Percentiles rank a stretch among this genome's conserved stretches.
phyloP scores from a whole-genome alignment of 92 coral and sea anemone species.

The Siderastrea radians region DNA sequence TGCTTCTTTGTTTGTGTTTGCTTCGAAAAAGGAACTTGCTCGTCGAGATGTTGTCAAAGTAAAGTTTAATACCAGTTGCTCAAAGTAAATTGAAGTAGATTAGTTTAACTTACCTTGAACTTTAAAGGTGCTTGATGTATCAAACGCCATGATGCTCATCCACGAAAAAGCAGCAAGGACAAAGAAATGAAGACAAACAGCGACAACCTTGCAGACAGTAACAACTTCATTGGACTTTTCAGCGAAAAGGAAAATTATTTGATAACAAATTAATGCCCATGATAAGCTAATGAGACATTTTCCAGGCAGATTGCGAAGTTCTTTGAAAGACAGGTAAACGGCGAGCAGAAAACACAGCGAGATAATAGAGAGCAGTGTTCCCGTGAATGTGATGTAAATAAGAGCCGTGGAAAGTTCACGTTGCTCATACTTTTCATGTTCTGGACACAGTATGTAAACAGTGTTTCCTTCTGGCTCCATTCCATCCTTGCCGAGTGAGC shows the following conservation, averaged over 20 bases:
- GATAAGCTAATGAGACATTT: slow-evolving; percentile 36
- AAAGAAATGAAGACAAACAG: slow-evolving; percentile 68
- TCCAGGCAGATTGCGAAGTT: slow-evolving; percentile 40
- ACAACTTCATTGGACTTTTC: slow-evolving; percentile 14
- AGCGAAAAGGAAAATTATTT: background rate
- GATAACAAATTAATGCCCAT: slow-evolving; percentile 26
- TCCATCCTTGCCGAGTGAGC: no score
- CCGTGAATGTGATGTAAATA: slow-evolving; percentile 11
- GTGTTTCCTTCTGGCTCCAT: background rate
- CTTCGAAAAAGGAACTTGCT: no score
- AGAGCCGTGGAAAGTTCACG: background rate
- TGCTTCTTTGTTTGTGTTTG: no score
- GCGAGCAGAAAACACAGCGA: slow-evolving; percentile 17
- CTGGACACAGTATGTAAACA: slow-evolving; percentile 22
- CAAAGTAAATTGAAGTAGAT: no score
- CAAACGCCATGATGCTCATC: slow-evolving; percentile 76
- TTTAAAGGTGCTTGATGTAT: slow-evolving; percentile 32
- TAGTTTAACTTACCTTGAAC: slow-evolving; percentile 1
- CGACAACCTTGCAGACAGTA: slow-evolving; percentile 54
- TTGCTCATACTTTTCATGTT: background rate
- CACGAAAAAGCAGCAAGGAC: slow-evolving; percentile 72
- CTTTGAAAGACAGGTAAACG: slow-evolving; percentile 25
- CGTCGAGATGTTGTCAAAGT: no score
- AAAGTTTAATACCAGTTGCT: no score
- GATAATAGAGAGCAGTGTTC: slow-evolving; percentile 7